Evolutionary conservation across 2,888 invertebrate species (phyloP).

Genomic region (Troides oblongomaculatus): DNA sequence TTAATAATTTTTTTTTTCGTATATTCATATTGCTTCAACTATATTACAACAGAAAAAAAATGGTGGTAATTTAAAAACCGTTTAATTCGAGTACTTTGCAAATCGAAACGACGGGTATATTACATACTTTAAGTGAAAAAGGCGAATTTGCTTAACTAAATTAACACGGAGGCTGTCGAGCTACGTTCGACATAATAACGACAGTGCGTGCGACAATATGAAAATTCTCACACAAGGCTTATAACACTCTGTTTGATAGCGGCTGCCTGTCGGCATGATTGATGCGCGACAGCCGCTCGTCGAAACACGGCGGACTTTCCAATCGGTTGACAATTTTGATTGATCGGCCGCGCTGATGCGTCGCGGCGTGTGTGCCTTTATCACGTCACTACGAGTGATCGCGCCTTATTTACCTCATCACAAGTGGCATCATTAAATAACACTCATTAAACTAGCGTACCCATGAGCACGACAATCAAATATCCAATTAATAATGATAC

Average conservation of each 20-base stretch:
- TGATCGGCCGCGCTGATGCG: slow-evolving; percentile 56
- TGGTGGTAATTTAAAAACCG: no score
- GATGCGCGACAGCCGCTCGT: slow-evolving; percentile 62
- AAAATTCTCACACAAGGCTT: slow-evolving; percentile 23
- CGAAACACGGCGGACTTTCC: slow-evolving; percentile 65
- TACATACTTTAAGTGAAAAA: no score
- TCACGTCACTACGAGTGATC: slow-evolving; percentile 3
- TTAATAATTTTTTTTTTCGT: no score
- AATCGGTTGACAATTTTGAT: slow-evolving; percentile 78
- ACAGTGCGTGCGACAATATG: slow-evolving; percentile 10
- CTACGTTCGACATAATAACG: neutral
- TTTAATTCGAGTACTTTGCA: no score
- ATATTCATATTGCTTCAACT: no score
- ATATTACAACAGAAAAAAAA: no score
- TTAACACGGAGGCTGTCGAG: neutral
- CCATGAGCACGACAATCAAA: no score
- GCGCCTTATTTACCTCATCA: slow-evolving; percentile 9
- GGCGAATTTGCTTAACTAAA: neutral
- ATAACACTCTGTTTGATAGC: slow-evolving; percentile 29
- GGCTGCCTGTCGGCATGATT: slow-evolving; percentile 59
- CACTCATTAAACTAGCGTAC: neutral
- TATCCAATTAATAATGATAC: no score
- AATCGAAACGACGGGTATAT: no score
- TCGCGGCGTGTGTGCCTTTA: slow-evolving; percentile 47
- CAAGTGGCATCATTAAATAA: slow-evolving; percentile 5